phyloP scores from a whole-genome alignment of 92 coral and sea anemone species.

The Galaxea fascicularis region DNA sequence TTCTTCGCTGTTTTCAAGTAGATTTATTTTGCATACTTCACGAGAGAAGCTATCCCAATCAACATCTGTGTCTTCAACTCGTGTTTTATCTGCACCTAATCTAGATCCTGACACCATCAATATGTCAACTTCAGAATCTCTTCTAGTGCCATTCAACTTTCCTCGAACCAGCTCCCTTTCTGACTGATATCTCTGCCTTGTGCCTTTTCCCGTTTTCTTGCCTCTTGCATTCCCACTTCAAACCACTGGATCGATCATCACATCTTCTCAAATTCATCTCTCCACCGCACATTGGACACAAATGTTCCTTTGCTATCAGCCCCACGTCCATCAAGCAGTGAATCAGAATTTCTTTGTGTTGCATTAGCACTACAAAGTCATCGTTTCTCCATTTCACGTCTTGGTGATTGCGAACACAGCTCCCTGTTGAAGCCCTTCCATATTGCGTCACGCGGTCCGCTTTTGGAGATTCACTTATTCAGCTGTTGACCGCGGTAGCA shows the following conservation, averaged over 20 bases:
- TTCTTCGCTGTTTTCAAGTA: conserved; percentile 33
- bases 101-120: conserved; percentile 54
- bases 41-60: conserved; percentile 71
- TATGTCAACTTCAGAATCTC: conserved; percentile 73
- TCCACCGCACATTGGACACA: conserved; percentile 36
- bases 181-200: conserved; percentile 53
- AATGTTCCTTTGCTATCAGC: background rate
- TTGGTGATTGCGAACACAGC: background rate
- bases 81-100: conserved; percentile 55
- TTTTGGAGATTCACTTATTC: too few relatives aligned
- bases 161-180: conserved; percentile 73
- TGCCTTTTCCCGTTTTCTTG: conserved; percentile 46
- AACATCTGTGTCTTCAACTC: conserved; percentile 53
- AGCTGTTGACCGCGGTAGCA: too few relatives aligned
- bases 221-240: conserved; percentile 66
- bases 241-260: conserved; percentile 57
- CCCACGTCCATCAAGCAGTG: conserved; percentile 10
- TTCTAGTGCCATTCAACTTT: conserved; percentile 68
- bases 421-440: background rate
- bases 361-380: background rate
- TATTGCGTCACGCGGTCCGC: background rate
- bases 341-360: background rate
- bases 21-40: conserved; percentile 69
- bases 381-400: background rate
- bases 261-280: conserved; percentile 53